These are phyloP conservation scores for Drosophila ironensis DNA, from an alignment of 1,140 invertebrate species.

Conservation along the genomic window DNA sequence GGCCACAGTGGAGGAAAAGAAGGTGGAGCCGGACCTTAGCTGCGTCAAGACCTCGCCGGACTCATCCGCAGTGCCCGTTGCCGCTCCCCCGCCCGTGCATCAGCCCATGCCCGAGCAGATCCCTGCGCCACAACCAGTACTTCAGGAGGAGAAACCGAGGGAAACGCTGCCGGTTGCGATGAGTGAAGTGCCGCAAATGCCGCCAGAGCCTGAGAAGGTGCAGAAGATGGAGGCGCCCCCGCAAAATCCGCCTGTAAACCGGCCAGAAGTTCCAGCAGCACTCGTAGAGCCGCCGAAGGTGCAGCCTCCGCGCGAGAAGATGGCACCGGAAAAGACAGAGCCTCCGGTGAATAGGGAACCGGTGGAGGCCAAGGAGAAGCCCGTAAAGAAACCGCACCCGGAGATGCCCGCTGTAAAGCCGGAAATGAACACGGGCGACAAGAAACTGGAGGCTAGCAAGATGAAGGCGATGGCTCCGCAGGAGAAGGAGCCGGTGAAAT, in stretches of 20 bases:
- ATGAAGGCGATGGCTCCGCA: neutral
- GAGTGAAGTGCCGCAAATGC: neutral
- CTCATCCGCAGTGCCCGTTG: neutral
- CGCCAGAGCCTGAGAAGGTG: neutral
- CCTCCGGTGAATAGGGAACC: neutral
- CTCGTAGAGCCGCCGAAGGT: neutral
- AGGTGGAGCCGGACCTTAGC: conserved; percentile 23
- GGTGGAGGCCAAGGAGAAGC: conserved; percentile 44
- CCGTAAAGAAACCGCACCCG: conserved; percentile 22
- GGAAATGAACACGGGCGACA: conserved; percentile 15
- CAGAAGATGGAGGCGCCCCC: conserved; percentile 5
- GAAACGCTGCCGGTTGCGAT: neutral
- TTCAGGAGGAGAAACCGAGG: neutral
- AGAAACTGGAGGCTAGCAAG: conserved; percentile 42
- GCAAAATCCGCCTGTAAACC: neutral
- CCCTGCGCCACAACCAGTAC: neutral
- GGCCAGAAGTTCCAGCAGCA: neutral
- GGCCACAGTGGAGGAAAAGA: neutral
- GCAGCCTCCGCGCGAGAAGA: neutral
- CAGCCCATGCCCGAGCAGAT: neutral
- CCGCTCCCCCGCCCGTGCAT: no score
- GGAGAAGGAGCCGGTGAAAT: conserved; percentile 45
- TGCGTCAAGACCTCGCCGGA: conserved; percentile 15
- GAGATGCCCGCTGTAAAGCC: conserved; percentile 25
- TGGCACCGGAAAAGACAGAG: conserved; percentile 1